phyloP scores from a whole-genome alignment of 2,888 invertebrate genomes.

The Orthosia incerta region DNA sequence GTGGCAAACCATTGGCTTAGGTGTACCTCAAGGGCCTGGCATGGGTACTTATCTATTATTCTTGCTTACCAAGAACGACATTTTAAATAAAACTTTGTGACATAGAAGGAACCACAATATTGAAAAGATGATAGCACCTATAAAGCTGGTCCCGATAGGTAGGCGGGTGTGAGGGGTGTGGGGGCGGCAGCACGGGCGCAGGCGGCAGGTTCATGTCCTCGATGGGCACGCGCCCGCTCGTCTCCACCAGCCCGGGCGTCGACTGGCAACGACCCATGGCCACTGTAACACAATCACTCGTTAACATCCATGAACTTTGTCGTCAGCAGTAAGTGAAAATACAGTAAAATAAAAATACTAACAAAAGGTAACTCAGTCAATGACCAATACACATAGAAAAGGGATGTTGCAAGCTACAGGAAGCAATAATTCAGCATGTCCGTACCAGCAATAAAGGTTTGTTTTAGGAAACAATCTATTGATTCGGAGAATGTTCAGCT shows the following conservation, averaged over 20 bases:
- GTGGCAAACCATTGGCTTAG: not conserved
- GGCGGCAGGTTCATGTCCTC: constrained; percentile 91
- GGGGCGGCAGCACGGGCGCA: constrained; percentile 82
- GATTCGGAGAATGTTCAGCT: constrained; percentile 32
- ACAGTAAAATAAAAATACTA: constrained; percentile 4
- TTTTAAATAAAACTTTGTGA: not conserved
- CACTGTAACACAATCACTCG: constrained; percentile 89
- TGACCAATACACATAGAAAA: constrained; percentile 12
- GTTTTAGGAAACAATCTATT: constrained; percentile 35
- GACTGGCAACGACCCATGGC: constrained; percentile 99
- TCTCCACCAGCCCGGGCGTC: constrained; percentile 98
- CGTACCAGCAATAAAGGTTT: constrained; percentile 24
- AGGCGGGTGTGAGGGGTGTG: constrained; percentile 87
- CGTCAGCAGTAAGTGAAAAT: not conserved
- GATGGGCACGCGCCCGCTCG: constrained; percentile 96
- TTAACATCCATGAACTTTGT: not conserved
- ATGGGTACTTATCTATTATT: not conserved
- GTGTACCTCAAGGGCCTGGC: not conserved
- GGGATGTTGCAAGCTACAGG: constrained; percentile 17
- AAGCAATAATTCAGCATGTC: constrained; percentile 38
- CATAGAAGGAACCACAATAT: not conserved
- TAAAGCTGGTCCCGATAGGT: constrained; percentile 90
- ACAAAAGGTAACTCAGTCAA: constrained; percentile 14
- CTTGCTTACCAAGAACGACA: not conserved
- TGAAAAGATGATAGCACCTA: constrained; percentile 78